A percentile compares a stretch with the other conserved stretches of the same genome.
phyloP scores from a whole-genome alignment of 2,113 vertebrate species.

The Myodes glareolus region DNA sequence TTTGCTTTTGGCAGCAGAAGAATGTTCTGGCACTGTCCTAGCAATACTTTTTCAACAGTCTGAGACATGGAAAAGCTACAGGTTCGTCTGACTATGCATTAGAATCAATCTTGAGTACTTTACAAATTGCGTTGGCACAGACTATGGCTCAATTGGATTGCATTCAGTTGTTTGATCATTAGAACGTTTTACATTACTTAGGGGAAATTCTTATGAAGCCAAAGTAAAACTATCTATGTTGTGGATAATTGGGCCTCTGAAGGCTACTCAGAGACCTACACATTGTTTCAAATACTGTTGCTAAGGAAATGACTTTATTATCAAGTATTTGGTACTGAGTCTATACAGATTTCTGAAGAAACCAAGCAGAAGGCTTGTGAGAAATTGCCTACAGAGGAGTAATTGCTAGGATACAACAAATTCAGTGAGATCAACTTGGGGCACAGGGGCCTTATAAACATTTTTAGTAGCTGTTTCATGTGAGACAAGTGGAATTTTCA shows the following conservation, averaged over 20 bases:
- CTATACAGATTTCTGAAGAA: background rate
- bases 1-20: background rate
- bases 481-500: background rate
- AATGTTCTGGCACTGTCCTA: background rate
- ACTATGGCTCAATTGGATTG: background rate
- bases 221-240: background rate
- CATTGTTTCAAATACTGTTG: background rate
- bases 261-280: background rate
- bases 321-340: background rate
- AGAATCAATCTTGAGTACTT: background rate
- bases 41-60: background rate
- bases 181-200: background rate
- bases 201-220: background rate
- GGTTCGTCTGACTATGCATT: background rate
- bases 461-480: background rate
- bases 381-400: background rate
- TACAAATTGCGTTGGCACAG: background rate
- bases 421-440: background rate
- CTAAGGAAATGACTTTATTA: background rate
- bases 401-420: background rate
- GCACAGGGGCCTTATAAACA: background rate
- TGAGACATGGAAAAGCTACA: background rate
- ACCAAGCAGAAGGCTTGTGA: background rate
- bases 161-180: constrained; percentile 12
- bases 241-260: constrained; percentile 24